phyloP scores from a whole-genome alignment of 2,113 vertebrate genomes.

The Cebidichthys violaceus region DNA sequence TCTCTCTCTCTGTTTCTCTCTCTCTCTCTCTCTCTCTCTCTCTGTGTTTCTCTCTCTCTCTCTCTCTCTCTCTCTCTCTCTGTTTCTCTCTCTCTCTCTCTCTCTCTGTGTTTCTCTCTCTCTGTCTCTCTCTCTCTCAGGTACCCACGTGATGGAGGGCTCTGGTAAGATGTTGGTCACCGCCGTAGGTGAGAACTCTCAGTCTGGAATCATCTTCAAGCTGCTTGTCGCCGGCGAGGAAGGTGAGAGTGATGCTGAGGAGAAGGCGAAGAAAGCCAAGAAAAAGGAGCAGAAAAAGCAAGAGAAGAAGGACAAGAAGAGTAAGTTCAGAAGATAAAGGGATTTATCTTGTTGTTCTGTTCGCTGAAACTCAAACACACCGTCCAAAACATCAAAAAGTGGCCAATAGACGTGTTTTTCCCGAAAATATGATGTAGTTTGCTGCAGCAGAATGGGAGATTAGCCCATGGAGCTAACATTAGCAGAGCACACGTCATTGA shows the following conservation, averaged over 20 bases:
- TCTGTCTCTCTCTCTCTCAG: conserved; percentile 70
- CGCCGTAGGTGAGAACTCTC: conserved; percentile 96
- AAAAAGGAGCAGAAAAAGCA: conserved; percentile 72
- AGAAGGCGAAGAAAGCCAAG: conserved; percentile 62
- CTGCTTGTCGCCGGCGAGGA: conserved; percentile 92
- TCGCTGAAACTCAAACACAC: too few species aligned
- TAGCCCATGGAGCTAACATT: too few species aligned
- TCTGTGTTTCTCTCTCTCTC: not conserved
- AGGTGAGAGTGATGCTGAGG: conserved; percentile 87
- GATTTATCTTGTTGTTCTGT: too few species aligned
- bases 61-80: too few species aligned
- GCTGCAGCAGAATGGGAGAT: too few species aligned
- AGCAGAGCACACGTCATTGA: too few species aligned
- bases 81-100: not conserved
- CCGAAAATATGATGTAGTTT: too few species aligned
- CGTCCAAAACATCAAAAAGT: too few species aligned
- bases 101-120: not conserved
- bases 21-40: not conserved
- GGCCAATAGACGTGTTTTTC: too few species aligned
- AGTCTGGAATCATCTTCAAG: conserved; percentile 97
- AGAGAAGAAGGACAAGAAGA: conserved; percentile 74
- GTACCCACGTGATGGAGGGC: conserved; percentile 99
- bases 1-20: too few species aligned
- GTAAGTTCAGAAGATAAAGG: conserved; percentile 54
- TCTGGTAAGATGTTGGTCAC: conserved; percentile 97